Conservation (phyloP, 2,888 invertebrate genomes). For the Chrysomela aeneicollis region DNA sequence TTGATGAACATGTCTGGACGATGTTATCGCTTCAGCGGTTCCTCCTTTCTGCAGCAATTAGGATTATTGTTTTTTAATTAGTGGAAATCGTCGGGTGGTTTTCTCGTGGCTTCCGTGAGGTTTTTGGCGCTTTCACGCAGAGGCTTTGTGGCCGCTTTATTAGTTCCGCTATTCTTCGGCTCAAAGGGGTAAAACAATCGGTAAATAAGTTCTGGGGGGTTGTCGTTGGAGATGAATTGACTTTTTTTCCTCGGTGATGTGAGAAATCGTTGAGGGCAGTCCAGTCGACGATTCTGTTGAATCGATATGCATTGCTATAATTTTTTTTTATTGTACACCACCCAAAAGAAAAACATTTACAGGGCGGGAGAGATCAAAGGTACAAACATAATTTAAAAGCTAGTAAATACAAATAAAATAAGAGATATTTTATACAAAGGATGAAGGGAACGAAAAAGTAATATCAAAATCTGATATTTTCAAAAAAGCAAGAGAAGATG, state of each 20-base stretch:
- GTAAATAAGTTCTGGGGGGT: not conserved
- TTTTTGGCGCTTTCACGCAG: slow-evolving; percentile 38
- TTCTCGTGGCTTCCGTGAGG: slow-evolving; percentile 41
- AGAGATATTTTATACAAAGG: no score
- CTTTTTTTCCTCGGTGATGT: not conserved
- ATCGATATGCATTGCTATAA: no score
- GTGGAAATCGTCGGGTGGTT: slow-evolving; percentile 36
- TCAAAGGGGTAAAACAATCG: slow-evolving; percentile 4
- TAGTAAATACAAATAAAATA: no score
- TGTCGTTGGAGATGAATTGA: not conserved
- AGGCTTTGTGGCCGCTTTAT: slow-evolving; percentile 12
- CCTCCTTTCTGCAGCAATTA: slow-evolving; percentile 24
- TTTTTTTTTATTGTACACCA: no score
- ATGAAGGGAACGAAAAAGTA: no score
- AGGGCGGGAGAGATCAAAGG: no score
- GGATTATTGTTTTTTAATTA: slow-evolving; percentile 35
- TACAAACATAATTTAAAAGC: no score
- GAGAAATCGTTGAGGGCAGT: not conserved
- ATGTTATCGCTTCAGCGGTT: slow-evolving; percentile 48
- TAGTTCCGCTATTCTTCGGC: not conserved
- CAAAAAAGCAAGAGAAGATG: no score
- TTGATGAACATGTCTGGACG: slow-evolving; percentile 51
- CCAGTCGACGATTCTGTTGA: no score
- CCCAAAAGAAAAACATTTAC: no score
- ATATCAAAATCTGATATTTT: no score